phyloP scores from a whole-genome alignment of 2,888 invertebrate genomes.

The Nezara viridula region DNA sequence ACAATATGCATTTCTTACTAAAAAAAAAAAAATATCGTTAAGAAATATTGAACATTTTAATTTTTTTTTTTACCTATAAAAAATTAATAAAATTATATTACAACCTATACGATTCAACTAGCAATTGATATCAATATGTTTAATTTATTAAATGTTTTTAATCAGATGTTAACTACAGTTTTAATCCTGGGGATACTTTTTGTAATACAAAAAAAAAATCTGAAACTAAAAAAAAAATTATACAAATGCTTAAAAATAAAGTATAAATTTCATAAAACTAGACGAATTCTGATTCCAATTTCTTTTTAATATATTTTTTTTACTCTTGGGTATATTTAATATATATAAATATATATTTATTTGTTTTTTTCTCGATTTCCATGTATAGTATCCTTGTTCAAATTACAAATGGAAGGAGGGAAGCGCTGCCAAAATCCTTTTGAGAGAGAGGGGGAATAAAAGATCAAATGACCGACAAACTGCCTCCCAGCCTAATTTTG shows the following conservation, averaged over 20 bases:
- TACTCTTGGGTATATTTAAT: no score
- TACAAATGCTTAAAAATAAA: background rate
- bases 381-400: slow-evolving; percentile 14
- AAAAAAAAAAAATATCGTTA: background rate
- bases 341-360: no score
- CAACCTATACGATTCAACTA: background rate
- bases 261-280: background rate
- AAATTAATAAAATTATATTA: background rate
- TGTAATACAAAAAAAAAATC: no score
- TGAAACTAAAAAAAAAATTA: no score
- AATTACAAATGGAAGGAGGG: background rate
- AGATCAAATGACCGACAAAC: slow-evolving; percentile 28
- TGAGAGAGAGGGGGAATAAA: background rate
- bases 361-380: background rate
- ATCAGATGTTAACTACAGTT: background rate
- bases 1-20: background rate
- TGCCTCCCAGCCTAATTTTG: slow-evolving; percentile 16
- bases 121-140: background rate
- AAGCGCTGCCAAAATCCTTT: background rate
- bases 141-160: background rate
- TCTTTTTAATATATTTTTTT: background rate
- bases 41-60: background rate
- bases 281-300: background rate
- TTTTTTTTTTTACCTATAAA: background rate
- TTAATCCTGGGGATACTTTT: no score